Evolutionary conservation across 1,140 invertebrate genomes (phyloP), one percentile per base, ranked within the genome.

Genomic region (Dreissena rostriformis): DNA sequence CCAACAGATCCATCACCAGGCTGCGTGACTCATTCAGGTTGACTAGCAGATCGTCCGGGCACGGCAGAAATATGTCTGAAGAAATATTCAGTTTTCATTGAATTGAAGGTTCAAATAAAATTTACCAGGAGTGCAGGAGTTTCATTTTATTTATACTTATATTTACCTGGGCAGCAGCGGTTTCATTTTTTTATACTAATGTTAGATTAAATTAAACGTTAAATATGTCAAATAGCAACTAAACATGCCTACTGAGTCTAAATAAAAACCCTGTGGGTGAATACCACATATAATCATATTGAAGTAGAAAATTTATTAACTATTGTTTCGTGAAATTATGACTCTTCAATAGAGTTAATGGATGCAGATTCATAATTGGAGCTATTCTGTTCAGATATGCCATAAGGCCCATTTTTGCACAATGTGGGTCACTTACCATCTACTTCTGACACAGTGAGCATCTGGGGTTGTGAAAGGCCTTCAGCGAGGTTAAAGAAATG

Each of bases 401-500:
- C 19, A 2, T n/a, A 63, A 11, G 2, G 2, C 57, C 11, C 61
- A n/a, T 63, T 63, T 63, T 63, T 2, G 19, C 61, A 63, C 11
- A 11, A 63, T 11, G 7, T 63, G 61, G 24, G 24, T n/a, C 11
- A 76, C 89, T 94, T 91, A 97, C 97, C 97, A 88, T 99, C 97
- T 87, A 99, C 96, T 93, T 99, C 98, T 68, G 98, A 94, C 77
- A 99, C 96, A 6, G 97, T 96, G 95, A 99, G 96, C 94, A 99
- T 92, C 90, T 97, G 97, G 15, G 98, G 98, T 89, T 97, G 96
- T 86, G 96, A 96, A 24, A 97, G 95, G 15, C 96, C 96, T 87
- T 98, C 97, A 24, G 96, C 96, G 91, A 99, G 95, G 87, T 97
- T 96, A 92, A 98, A 99, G 93, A 99, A 99, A 94, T 99, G 98